A percentile compares a stretch with the other conserved stretches of the same genome.
phyloP scores from a whole-genome alignment of 1,140 invertebrate genomes.

The Ridgeia piscesae region DNA sequence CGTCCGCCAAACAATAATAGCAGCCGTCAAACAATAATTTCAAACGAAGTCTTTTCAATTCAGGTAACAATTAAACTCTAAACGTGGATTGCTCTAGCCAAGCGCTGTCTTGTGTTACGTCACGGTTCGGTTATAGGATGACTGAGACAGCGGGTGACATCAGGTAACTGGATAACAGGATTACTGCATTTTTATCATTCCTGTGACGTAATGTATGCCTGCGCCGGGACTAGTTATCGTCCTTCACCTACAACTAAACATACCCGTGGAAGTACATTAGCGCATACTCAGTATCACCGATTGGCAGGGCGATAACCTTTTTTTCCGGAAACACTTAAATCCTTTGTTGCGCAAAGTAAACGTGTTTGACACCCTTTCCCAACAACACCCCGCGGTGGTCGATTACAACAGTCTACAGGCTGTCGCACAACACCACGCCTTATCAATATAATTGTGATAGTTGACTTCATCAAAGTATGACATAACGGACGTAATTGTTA shows the following conservation, averaged over 20 bases:
- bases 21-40: too few relatives aligned
- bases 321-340: background rate
- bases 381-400: background rate
- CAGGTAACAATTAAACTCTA: too few relatives aligned
- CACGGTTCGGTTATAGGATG: too few relatives aligned
- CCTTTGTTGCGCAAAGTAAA: background rate
- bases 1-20: too few relatives aligned
- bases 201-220: conserved; percentile 19
- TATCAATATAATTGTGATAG: background rate
- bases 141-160: background rate
- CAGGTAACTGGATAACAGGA: background rate
- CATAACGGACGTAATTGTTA: too few relatives aligned
- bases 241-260: background rate
- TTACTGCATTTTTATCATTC: conserved; percentile 18
- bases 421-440: background rate
- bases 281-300: background rate
- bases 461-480: too few relatives aligned
- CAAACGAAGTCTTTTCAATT: too few relatives aligned
- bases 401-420: conserved; percentile 20
- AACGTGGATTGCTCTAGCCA: too few relatives aligned
- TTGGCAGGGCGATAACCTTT: background rate
- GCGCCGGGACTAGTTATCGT: conserved; percentile 15
- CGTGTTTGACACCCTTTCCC: background rate
- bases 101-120: too few relatives aligned
- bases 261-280: background rate